phyloP scores from a whole-genome alignment of 2,888 invertebrate species.

The Oxyteleia sp. region DNA sequence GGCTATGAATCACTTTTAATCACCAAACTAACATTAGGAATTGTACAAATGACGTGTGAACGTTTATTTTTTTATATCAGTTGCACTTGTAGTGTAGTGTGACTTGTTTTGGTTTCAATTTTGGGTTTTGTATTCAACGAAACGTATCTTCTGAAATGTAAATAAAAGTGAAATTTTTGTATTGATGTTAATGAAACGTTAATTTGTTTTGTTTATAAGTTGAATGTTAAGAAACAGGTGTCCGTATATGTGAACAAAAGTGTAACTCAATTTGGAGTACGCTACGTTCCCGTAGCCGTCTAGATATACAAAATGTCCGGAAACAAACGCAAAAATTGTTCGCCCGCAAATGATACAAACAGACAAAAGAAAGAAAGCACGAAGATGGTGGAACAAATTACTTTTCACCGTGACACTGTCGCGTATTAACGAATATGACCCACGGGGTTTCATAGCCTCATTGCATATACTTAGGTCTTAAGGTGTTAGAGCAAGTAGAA shows the following conservation, averaged over 20 bases:
- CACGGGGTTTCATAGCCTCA: no score
- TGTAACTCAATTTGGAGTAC: slow-evolving; percentile 31
- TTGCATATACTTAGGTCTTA: no score
- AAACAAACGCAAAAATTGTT: no score
- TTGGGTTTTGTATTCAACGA: slow-evolving; percentile 19
- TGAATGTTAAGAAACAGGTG: slow-evolving; percentile 50
- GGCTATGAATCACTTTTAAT: slow-evolving; percentile 28
- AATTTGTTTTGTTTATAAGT: slow-evolving; percentile 39
- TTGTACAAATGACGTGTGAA: slow-evolving; percentile 48
- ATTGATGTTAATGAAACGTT: slow-evolving; percentile 36
- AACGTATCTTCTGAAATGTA: slow-evolving; percentile 60
- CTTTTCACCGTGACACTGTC: no score
- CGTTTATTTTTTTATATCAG: slow-evolving; percentile 33
- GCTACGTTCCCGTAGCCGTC: slow-evolving; percentile 26
- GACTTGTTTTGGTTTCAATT: slow-evolving; percentile 13
- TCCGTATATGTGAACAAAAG: slow-evolving; percentile 16
- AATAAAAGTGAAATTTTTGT: slow-evolving; percentile 57
- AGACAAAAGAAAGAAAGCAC: no score
- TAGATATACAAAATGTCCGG: no score
- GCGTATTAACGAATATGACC: no score
- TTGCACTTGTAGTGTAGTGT: slow-evolving; percentile 29
- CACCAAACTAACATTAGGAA: slow-evolving; percentile 46
- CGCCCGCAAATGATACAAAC: no score
- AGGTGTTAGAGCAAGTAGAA: no score
- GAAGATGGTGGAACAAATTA: no score